Base-by-base conservation (phyloP, 2,113 vertebrate species). In the Ceyx melanurus region DNA sequence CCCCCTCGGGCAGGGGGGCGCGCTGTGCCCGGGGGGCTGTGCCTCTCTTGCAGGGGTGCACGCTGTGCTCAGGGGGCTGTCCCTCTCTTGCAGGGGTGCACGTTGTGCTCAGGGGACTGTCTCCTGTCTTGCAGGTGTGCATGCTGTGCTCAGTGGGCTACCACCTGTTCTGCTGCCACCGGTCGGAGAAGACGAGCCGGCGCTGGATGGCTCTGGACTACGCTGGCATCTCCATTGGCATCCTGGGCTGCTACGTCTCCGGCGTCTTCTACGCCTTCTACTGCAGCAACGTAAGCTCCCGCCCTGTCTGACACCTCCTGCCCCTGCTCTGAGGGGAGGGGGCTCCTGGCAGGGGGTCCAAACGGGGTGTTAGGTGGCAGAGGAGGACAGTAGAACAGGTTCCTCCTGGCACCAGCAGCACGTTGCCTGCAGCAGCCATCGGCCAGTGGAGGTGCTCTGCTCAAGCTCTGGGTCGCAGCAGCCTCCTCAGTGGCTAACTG, bases 261-360 rank as follows among this genome's bases (percentile, higher is more conserved):
- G 99, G 99, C 48, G 98, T 99, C 40, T 99, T 99, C 97, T 99
- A 99, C 65, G 99, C 99, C 10, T 99, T 99, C 97, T 99, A 99
- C 86, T 99, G 99, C 94, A 98, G 98, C 77, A 98, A 98, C 1
- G 99, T 99, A 94, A 98, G 99, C 98, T 53, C 10, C 10, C 10
- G 37, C 37, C 37, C 37, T 37, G 37, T 37, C 37, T 37, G 37
- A 37, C 10, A 37, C 37, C 37, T 37, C 11, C 37, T 37, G 37
- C 37, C 37, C 37, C 37, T 37, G 37, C 37, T 37, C 37, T 37
- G 37, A 37, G 37, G 37, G 37, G 37, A 37, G 37, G 37, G 37
- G 37, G 54, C 10, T 43, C 33, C 0, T 35, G 7, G 13, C 48
- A 48, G 26, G 31, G 25, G 28, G 31, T 48, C 64, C 48, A 50